A percentile compares a stretch with the other conserved stretches of the same genome.
Conservation (phyloP, 2,113 vertebrate genomes). For the Tragelaphus scriptus region DNA sequence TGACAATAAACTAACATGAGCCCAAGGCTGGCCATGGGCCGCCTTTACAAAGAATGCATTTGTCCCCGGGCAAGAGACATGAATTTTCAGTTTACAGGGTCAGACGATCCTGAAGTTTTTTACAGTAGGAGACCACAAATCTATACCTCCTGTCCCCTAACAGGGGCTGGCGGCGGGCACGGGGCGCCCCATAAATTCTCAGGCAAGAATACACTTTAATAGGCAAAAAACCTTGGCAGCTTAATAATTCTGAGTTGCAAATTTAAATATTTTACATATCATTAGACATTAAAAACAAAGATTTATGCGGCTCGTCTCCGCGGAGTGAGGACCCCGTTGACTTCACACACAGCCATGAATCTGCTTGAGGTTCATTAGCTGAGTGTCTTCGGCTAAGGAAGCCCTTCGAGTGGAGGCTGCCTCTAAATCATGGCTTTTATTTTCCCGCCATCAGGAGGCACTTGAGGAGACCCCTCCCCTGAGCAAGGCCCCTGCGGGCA, state of each 20-base stretch:
- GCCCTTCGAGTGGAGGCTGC: conserved; percentile 29
- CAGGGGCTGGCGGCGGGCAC: conserved; percentile 65
- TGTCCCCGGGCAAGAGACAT: conserved; percentile 84
- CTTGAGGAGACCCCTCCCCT: conserved; percentile 47
- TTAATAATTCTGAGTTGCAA: conserved; percentile 74
- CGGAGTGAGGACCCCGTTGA: conserved; percentile 65
- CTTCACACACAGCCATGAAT: conserved; percentile 55
- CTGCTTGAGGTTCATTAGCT: conserved; percentile 62
- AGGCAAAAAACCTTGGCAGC: conserved; percentile 77
- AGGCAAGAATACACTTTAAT: conserved; percentile 75
- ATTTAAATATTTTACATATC: conserved; percentile 82
- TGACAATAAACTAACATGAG: conserved; percentile 96
- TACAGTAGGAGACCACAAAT: conserved; percentile 76
- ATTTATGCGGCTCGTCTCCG: conserved; percentile 73
- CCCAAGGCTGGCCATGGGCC: conserved; percentile 90
- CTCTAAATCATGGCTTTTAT: conserved; percentile 62
- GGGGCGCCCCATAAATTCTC: conserved; percentile 73
- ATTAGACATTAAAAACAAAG: conserved; percentile 78
- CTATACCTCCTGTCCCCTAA: conserved; percentile 62
- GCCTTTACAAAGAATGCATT: conserved; percentile 86
- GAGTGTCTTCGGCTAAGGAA: conserved; percentile 24
- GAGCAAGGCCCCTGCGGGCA: accelerated
- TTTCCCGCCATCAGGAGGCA: conserved; percentile 45
- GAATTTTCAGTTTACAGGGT: conserved; percentile 87
- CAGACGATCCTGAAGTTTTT: conserved; percentile 81